phyloP scores from a whole-genome alignment of 2,888 invertebrate genomes.

The Spilosoma lubricipeda region DNA sequence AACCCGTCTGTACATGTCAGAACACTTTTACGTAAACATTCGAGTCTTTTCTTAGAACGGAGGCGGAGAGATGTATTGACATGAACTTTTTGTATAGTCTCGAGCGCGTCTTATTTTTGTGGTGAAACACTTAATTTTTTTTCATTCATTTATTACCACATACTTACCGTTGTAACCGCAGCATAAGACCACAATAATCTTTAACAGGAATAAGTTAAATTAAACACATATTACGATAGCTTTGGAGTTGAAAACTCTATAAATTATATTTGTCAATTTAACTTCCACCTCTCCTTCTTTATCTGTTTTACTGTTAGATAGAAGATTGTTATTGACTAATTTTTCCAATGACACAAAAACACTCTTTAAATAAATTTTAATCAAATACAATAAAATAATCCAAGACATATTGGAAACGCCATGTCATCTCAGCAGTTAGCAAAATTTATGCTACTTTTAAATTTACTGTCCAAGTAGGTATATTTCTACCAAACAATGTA shows the following conservation, averaged over 20 bases:
- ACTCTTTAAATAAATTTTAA: neutral
- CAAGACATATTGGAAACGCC: neutral
- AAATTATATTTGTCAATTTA: no score
- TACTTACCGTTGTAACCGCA: neutral
- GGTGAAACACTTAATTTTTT: neutral
- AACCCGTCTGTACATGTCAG: conserved; percentile 48
- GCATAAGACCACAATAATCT: no score
- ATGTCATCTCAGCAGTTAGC: neutral
- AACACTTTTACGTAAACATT: conserved; percentile 43
- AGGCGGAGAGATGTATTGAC: conserved; percentile 16
- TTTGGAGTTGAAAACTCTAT: no score
- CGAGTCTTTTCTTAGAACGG: conserved; percentile 37
- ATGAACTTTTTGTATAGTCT: conserved; percentile 5
- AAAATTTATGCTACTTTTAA: neutral
- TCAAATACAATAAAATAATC: neutral
- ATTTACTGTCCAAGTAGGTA: neutral
- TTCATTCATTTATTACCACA: neutral
- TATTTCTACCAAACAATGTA: neutral
- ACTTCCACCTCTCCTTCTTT: neutral
- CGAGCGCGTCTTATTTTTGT: neutral
- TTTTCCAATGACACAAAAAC: neutral
- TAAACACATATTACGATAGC: no score
- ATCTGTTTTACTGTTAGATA: neutral
- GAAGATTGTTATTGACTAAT: neutral
- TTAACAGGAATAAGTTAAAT: no score